Evolutionary conservation across 2,113 vertebrate genomes (phyloP).

Genomic region (Ceuthmochares aereus): DNA sequence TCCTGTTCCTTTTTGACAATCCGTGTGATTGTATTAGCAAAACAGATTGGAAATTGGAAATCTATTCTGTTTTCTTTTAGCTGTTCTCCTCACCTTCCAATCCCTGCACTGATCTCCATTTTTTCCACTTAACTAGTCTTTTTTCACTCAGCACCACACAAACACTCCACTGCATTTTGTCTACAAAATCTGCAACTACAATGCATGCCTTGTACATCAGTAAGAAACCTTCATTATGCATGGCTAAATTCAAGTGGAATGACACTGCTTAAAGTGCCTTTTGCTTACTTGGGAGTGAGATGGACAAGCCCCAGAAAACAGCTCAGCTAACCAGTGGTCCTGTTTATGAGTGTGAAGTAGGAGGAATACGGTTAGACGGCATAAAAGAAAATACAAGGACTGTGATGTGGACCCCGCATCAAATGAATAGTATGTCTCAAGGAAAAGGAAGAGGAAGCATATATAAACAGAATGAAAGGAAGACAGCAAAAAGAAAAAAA

Average conservation of each 20-base stretch:
- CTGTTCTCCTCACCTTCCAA: not conserved
- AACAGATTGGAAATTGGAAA: not conserved
- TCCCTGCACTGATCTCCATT: not conserved
- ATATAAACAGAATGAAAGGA: not conserved
- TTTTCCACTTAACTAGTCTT: not conserved
- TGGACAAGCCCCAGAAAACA: not conserved
- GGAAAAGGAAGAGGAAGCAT: slow-evolving; percentile 24
- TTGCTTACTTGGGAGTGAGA: not conserved
- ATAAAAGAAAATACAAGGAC: not conserved
- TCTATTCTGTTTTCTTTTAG: not conserved
- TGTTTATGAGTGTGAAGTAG: rapidly evolving
- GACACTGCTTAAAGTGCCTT: not conserved
- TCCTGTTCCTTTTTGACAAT: not conserved
- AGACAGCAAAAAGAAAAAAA: not conserved
- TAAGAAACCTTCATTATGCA: not conserved
- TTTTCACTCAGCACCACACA: not conserved
- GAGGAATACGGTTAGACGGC: not conserved
- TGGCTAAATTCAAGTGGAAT: not conserved
- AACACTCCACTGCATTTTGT: not conserved
- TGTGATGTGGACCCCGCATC: not conserved
- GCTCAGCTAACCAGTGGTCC: not conserved
- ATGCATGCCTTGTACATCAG: not conserved
- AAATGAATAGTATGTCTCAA: not conserved
- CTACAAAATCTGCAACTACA: not conserved
- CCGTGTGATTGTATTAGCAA: not conserved